A percentile compares a stretch with the other conserved stretches of the same genome.
Conservation (phyloP, 1,140 invertebrate species). For the Ruditapes philippinarum region DNA sequence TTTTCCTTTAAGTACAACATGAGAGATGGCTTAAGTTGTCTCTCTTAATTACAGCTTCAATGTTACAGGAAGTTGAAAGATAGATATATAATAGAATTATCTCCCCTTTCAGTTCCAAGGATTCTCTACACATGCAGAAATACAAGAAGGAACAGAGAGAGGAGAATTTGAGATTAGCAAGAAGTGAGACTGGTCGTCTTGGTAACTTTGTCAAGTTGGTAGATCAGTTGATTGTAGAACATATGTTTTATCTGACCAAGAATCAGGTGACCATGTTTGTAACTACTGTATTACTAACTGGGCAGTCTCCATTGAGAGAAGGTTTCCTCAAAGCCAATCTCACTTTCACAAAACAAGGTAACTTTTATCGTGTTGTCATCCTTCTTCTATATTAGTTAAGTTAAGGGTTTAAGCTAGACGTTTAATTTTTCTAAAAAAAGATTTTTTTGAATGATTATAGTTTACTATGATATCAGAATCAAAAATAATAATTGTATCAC, state of each 20-base stretch:
- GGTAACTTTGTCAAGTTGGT: conserved; percentile 85
- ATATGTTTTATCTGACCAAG: conserved; percentile 83
- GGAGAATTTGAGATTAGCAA: conserved; percentile 80
- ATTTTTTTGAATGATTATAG: no score
- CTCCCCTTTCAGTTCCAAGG: conserved; percentile 85
- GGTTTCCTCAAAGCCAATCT: conserved; percentile 83
- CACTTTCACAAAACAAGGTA: conserved; percentile 83
- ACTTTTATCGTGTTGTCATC: no score
- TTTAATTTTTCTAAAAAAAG: no score
- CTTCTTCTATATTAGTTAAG: no score
- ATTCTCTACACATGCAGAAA: conserved; percentile 84
- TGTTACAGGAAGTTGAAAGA: no score
- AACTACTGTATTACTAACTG: conserved; percentile 73
- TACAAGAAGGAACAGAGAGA: conserved; percentile 83
- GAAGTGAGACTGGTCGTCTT: conserved; percentile 81
- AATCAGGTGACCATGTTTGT: conserved; percentile 82
- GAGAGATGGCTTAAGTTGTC: no score
- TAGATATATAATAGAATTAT: no score
- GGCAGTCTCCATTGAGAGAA: conserved; percentile 72
- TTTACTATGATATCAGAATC: no score
- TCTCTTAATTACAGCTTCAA: no score
- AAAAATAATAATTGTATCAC: no score
- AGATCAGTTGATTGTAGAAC: conserved; percentile 84
- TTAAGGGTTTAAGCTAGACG: no score
- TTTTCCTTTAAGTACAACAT: no score